Evolutionary conservation across 2,113 vertebrate species (phyloP).

Genomic region (Ctenomys sociabilis): DNA sequence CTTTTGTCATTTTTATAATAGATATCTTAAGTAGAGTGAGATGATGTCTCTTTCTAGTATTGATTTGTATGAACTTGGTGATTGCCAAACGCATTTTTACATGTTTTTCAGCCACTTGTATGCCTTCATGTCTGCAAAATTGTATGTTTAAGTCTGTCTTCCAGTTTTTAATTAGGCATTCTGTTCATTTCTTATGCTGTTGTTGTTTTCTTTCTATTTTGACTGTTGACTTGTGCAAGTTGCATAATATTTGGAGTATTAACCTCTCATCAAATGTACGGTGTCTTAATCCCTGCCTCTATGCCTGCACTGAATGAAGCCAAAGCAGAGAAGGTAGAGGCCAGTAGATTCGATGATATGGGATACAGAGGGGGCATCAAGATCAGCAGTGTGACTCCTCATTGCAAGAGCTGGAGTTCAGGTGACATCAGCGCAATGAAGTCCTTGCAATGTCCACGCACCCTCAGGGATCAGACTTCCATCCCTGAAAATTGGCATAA

Average conservation of each 20-base stretch:
- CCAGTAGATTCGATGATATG: neutral
- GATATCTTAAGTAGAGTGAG: neutral
- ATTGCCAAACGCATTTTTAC: neutral
- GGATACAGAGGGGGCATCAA: neutral
- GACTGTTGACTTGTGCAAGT: neutral
- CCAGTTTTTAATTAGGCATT: neutral
- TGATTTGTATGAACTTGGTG: neutral
- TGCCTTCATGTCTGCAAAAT: neutral
- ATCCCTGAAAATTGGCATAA: neutral
- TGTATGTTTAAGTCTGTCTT: neutral
- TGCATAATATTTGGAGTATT: neutral
- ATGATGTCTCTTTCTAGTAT: neutral
- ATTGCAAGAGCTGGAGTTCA: neutral
- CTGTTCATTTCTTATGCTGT: neutral
- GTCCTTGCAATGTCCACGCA: neutral
- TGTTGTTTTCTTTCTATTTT: neutral
- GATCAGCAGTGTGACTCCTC: neutral
- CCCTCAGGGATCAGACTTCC: neutral
- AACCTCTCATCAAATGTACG: neutral
- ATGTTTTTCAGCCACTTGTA: neutral
- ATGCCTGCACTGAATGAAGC: neutral
- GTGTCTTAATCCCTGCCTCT: neutral
- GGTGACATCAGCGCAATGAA: neutral
- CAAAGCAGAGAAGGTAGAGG: neutral
- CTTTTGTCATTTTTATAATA: neutral